A percentile compares a stretch with the other conserved stretches of the same genome.
Evolutionary conservation across 2,113 vertebrate species (phyloP).

Genomic region (Brachyhypopomus occidentalis): DNA sequence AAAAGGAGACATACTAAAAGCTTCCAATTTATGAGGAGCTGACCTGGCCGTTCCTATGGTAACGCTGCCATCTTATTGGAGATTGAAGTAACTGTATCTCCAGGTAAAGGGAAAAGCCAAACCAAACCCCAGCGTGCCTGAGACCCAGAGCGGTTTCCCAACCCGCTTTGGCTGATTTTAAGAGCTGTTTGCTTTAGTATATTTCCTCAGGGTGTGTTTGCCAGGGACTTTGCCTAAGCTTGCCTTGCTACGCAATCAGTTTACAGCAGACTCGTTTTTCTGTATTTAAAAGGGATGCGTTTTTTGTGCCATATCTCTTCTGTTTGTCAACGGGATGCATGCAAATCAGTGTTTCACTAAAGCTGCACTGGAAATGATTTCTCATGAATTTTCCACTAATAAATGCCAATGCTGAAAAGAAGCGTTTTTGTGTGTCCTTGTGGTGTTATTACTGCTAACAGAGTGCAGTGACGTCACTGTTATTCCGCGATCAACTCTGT

Average conservation of each 20-base stretch:
- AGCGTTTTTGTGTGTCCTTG: too few relatives aligned
- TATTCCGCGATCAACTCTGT: too few relatives aligned
- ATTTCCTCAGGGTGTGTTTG: not conserved
- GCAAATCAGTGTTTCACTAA: not conserved
- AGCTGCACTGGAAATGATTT: not conserved
- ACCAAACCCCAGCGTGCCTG: not conserved
- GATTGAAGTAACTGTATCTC: not conserved
- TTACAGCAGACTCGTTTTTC: conserved; percentile 23
- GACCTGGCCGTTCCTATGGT: conserved; percentile 46
- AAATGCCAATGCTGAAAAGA: too few relatives aligned
- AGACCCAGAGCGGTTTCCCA: not conserved
- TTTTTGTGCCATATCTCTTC: conserved; percentile 33
- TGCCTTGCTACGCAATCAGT: conserved; percentile 38
- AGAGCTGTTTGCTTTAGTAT: not conserved
- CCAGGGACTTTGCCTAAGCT: conserved; percentile 18
- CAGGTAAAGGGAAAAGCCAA: not conserved
- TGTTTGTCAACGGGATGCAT: not conserved
- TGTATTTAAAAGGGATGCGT: not conserved
- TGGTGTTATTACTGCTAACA: too few relatives aligned
- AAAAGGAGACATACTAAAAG: conserved; percentile 17
- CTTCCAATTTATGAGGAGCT: conserved; percentile 18
- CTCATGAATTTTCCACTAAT: too few relatives aligned
- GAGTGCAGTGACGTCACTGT: too few relatives aligned
- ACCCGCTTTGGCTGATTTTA: not conserved
- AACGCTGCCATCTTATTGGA: conserved; percentile 29